A percentile compares a stretch with the other conserved stretches of the same genome.
These are phyloP conservation scores for Thryonomys swinderianus DNA, from an alignment of 2,113 vertebrate species.

Conservation along the genomic window DNA sequence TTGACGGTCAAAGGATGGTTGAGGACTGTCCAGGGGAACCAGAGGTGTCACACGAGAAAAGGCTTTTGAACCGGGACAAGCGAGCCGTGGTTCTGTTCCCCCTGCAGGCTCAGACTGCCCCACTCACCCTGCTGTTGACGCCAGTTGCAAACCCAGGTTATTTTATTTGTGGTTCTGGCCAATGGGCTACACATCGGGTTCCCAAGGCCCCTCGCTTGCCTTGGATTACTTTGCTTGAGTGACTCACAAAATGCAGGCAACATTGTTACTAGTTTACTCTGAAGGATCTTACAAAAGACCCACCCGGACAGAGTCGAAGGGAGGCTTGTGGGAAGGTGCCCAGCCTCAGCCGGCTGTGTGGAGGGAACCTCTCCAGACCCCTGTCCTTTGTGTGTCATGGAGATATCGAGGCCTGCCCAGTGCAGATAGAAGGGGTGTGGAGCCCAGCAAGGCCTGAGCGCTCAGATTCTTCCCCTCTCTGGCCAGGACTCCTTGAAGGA, in stretches of 20 bases:
- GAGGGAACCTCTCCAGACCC: no score
- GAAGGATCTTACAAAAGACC: background rate
- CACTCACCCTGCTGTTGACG: background rate
- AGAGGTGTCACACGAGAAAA: background rate
- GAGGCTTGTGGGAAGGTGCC: background rate
- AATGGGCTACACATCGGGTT: background rate
- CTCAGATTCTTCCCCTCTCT: background rate
- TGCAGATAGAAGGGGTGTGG: no score
- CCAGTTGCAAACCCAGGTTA: background rate
- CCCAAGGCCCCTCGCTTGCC: background rate
- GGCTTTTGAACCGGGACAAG: background rate
- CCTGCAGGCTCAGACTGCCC: background rate
- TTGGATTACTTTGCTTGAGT: background rate
- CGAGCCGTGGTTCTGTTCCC: background rate
- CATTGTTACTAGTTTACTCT: background rate
- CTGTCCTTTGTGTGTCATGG: no score
- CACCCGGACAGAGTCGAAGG: background rate
- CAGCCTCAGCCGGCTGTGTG: no score
- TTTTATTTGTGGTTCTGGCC: background rate
- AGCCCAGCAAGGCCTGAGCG: no score
- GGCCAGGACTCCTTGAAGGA: background rate
- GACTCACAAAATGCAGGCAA: background rate
- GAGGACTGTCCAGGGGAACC: background rate
- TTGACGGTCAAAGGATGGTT: accelerated
- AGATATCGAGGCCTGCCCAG: no score